phyloP scores from a whole-genome alignment of 2,113 vertebrate genomes.

The Oostethus manadensis region DNA sequence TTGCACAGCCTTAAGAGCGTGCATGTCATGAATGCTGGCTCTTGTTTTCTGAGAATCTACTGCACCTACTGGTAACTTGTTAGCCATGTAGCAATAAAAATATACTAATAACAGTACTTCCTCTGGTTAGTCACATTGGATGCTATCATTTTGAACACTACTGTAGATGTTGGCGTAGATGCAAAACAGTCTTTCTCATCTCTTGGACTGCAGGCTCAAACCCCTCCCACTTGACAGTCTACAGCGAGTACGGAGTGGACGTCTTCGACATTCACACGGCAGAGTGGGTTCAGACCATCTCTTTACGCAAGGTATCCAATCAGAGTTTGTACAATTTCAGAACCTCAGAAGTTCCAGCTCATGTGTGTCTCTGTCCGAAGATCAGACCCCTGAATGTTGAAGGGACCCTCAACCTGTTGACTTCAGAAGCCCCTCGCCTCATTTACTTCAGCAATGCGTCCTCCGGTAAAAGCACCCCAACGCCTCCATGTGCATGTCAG shows the following conservation, averaged over 20 bases:
- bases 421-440: slow-evolving; percentile 83
- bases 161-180: no score
- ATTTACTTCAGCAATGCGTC: slow-evolving; percentile 88
- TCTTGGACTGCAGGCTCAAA: slow-evolving; percentile 76
- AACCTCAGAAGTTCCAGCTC: neutral
- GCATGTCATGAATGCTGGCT: no score
- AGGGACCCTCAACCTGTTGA: slow-evolving; percentile 87
- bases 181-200: neutral
- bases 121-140: no score
- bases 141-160: no score
- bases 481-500: neutral
- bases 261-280: slow-evolving; percentile 87
- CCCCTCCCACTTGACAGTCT: slow-evolving; percentile 85
- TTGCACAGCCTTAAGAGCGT: no score
- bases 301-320: slow-evolving; percentile 79
- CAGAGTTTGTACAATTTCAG: neutral
- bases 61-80: no score
- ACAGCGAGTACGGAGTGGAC: slow-evolving; percentile 93
- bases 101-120: no score
- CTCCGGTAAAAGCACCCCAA: slow-evolving; percentile 69
- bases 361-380: slow-evolving; percentile 55
- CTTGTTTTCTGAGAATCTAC: no score
- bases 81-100: no score
- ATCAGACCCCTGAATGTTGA: slow-evolving; percentile 87
- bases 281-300: slow-evolving; percentile 97